phyloP scores from a whole-genome alignment of 2,113 vertebrate species.

The Cacatua alba region DNA sequence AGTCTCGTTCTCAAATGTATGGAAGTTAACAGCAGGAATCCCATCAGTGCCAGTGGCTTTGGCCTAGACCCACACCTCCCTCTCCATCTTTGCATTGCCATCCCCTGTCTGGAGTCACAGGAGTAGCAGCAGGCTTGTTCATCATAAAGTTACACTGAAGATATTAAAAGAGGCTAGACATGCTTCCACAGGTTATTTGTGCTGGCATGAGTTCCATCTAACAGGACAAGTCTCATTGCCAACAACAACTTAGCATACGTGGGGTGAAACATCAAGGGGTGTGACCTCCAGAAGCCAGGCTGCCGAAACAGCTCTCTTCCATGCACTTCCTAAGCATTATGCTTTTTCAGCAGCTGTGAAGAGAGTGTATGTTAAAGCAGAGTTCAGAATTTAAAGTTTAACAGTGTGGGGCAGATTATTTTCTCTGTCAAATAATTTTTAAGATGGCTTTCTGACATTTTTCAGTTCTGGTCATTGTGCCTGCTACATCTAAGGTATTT shows the following conservation, averaged over 20 bases:
- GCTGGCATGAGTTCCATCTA: not conserved
- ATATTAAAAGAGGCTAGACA: not conserved
- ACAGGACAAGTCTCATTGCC: not conserved
- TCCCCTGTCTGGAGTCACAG: too few relatives aligned
- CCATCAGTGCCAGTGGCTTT: not conserved
- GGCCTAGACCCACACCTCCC: not conserved
- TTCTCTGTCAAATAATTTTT: not conserved
- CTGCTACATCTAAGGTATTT: not conserved
- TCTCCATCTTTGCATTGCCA: not conserved
- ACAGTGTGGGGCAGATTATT: not conserved
- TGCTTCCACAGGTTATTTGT: not conserved
- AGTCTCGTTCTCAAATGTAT: not conserved
- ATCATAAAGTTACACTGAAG: not conserved
- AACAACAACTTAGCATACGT: not conserved
- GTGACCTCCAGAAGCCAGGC: accelerated
- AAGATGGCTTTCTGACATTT: not conserved
- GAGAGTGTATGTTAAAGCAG: not conserved
- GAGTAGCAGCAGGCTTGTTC: not conserved
- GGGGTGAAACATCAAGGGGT: not conserved
- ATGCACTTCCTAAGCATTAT: not conserved
- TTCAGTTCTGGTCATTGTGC: not conserved
- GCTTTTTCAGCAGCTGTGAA: not conserved
- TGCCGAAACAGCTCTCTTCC: not conserved
- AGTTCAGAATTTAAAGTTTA: not conserved
- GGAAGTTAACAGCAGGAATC: not conserved